phyloP scores from a whole-genome alignment of 2,888 invertebrate genomes.

The Laspeyria flexula region DNA sequence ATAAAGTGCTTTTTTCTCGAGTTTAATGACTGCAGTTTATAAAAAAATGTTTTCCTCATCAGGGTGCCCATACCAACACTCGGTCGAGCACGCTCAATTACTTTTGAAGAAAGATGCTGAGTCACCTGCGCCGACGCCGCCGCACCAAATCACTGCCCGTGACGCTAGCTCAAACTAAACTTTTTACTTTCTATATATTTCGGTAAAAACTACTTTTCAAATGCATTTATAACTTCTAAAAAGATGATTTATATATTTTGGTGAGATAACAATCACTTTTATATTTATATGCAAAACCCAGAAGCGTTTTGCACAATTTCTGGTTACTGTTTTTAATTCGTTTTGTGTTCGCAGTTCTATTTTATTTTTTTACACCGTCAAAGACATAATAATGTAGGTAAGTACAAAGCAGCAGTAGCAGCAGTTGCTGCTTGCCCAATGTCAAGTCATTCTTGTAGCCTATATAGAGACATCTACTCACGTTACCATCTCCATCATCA shows the following conservation, averaged over 20 bases:
- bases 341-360: not conserved
- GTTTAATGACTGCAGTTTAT: too few relatives aligned
- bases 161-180: slow-evolving; percentile 25
- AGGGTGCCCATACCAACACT: slow-evolving; percentile 30
- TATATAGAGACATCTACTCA: too few relatives aligned
- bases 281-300: not conserved
- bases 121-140: slow-evolving; percentile 45
- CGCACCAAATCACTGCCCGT: slow-evolving; percentile 39
- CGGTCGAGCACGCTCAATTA: slow-evolving; percentile 45
- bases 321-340: not conserved
- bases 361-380: too few relatives aligned
- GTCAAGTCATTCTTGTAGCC: too few relatives aligned
- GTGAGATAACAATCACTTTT: slow-evolving; percentile 1
- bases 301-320: not conserved
- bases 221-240: slow-evolving; percentile 1
- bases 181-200: slow-evolving; percentile 15
- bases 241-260: not conserved
- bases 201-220: slow-evolving; percentile 1
- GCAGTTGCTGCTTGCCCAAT: too few relatives aligned
- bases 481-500: too few relatives aligned
- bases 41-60: slow-evolving; percentile 13
- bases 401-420: too few relatives aligned
- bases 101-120: slow-evolving; percentile 41
- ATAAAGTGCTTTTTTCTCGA: too few relatives aligned
- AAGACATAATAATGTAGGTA: too few relatives aligned